A percentile compares a stretch with the other conserved stretches of the same genome.
Conservation (phyloP, 1,140 invertebrate genomes). For the Phymastichus coffea region DNA sequence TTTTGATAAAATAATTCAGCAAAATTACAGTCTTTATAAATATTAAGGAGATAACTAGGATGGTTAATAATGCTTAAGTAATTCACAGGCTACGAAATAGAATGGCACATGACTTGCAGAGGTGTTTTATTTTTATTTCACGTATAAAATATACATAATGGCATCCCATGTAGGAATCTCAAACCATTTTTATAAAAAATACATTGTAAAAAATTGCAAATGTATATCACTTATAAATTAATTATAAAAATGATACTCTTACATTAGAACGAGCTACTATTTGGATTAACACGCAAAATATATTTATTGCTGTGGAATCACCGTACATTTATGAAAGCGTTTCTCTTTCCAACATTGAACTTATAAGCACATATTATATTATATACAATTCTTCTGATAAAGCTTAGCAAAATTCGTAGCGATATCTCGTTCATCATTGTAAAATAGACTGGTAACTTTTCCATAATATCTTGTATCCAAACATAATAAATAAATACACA, state of each 20-base stretch:
- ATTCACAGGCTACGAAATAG: conserved; percentile 26
- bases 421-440: conserved; percentile 5
- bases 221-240: too few relatives aligned
- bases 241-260: conserved; percentile 27
- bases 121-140: conserved; percentile 49
- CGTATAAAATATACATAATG: conserved; percentile 55
- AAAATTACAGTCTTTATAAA: too few relatives aligned
- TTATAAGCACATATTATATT: conserved; percentile 17
- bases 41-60: too few relatives aligned
- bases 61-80: conserved; percentile 16
- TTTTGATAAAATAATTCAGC: too few relatives aligned
- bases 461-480: conserved; percentile 34
- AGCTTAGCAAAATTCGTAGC: conserved; percentile 8
- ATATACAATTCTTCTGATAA: conserved; percentile 19
- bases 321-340: conserved; percentile 16
- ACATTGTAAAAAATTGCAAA: conserved; percentile 37
- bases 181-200: conserved; percentile 49
- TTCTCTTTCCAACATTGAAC: conserved; percentile 20
- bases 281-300: not conserved
- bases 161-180: conserved; percentile 49
- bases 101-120: conserved; percentile 39
- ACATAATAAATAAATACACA: conserved; percentile 47
- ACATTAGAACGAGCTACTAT: conserved; percentile 19
- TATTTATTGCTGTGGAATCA: not conserved
- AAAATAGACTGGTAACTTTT: conserved; percentile 32